These are phyloP conservation scores for Eptesicus fuscus DNA, from an alignment of 2,113 vertebrate species.

Conservation along the genomic window DNA sequence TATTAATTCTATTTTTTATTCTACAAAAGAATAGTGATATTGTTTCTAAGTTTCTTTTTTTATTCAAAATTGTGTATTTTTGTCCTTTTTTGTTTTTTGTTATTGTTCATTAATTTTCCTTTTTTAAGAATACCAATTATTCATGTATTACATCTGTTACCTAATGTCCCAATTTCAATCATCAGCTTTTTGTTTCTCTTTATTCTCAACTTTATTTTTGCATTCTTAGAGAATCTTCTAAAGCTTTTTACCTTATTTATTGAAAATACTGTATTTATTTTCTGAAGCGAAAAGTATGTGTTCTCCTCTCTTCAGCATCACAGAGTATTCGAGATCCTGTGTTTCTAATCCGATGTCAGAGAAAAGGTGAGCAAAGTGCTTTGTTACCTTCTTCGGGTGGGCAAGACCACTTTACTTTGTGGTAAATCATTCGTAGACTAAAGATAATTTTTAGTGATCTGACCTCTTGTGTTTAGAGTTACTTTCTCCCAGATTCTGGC, in stretches of 20 bases:
- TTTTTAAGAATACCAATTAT: not conserved
- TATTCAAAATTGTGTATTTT: no score
- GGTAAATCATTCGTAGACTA: not conserved
- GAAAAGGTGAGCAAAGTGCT: not conserved
- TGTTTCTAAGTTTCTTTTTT: not conserved
- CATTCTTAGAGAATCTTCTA: not conserved
- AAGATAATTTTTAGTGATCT: not conserved
- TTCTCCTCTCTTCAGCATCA: not conserved
- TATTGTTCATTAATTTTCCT: not conserved
- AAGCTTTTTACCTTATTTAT: not conserved
- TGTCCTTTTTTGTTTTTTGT: no score
- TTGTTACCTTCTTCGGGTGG: not conserved
- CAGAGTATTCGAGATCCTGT: not conserved
- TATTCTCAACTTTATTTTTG: not conserved
- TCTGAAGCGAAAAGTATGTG: not conserved
- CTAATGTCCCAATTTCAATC: not conserved
- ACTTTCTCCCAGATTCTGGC: not conserved
- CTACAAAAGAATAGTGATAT: not conserved
- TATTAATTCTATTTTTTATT: not conserved
- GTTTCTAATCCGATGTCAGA: not conserved
- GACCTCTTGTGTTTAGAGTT: not conserved
- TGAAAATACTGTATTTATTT: not conserved
- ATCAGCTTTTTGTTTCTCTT: not conserved
- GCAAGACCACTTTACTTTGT: not conserved
- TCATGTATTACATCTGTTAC: not conserved